Conservation (phyloP, 2,113 vertebrate genomes). For the Philantomba maxwellii region DNA sequence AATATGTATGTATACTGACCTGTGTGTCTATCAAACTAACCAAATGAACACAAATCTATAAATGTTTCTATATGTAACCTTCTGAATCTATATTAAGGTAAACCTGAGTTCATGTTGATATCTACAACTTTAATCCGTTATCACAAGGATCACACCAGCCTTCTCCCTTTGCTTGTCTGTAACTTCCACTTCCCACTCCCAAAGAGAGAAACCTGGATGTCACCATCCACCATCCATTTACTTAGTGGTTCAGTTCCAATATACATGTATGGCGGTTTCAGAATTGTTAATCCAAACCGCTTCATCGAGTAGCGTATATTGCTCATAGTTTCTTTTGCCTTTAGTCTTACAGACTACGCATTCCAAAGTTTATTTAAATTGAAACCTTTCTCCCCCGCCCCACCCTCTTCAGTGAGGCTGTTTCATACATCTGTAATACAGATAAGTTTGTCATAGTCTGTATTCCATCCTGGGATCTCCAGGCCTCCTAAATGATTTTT, state of each 20-base stretch:
- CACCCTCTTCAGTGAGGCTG: neutral
- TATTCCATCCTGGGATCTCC: neutral
- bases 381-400: neutral
- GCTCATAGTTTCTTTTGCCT: neutral
- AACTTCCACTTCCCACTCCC: neutral
- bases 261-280: neutral
- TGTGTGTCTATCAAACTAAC: neutral
- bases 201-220: neutral
- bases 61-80: neutral
- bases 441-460: neutral
- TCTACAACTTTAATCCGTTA: neutral
- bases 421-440: neutral
- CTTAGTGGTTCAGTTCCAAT: neutral
- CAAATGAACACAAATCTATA: neutral
- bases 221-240: neutral
- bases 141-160: neutral
- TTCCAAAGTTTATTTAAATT: conserved; percentile 12
- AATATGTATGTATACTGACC: neutral
- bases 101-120: neutral
- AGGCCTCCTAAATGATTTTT: neutral
- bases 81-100: neutral
- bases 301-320: neutral
- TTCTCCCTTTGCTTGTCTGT: neutral
- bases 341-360: neutral
- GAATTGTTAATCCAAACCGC: neutral